Evolutionary conservation across 2,797 vertebrate species (phyloP).

Genomic region (Odontamblyopus lacepedii): DNA sequence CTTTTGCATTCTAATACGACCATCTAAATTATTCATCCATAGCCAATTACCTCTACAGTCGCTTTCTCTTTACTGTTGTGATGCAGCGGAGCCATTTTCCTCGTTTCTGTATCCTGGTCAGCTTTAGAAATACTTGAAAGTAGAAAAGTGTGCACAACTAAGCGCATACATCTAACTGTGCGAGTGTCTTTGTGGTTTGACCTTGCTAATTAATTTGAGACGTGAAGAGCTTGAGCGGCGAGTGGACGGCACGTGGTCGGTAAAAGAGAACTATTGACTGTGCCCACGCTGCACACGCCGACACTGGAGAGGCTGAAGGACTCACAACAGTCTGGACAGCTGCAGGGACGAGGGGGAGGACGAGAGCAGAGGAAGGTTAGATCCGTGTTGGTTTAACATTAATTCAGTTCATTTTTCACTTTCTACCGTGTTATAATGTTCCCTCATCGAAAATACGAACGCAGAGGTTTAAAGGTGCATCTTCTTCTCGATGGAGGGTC

Average conservation of each 20-base stretch:
- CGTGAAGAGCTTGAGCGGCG: conserved; percentile 71
- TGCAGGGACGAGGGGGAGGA: conserved; percentile 12
- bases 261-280: conserved; percentile 52
- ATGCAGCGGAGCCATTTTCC: conserved; percentile 28
- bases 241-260: conserved; percentile 48
- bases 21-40: conserved; percentile 39
- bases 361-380: not conserved
- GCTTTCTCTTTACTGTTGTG: conserved; percentile 14
- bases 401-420: too few relatives aligned
- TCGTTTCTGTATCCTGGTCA: conserved; percentile 28
- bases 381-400: conserved; percentile 16
- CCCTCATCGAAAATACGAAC: too few relatives aligned
- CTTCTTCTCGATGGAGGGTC: too few relatives aligned
- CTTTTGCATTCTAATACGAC: conserved; percentile 2
- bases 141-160: conserved; percentile 9
- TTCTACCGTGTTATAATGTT: too few relatives aligned
- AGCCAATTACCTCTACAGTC: conserved; percentile 39
- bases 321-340: conserved; percentile 26
- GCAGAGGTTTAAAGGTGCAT: too few relatives aligned
- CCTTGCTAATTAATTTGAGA: conserved; percentile 79
- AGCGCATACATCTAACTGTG: conserved; percentile 14
- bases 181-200: conserved; percentile 60
- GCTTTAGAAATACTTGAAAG: conserved; percentile 31
- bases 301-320: conserved; percentile 48
- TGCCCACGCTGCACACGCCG: conserved; percentile 49